These are phyloP conservation scores for Tachysurus vachellii DNA, from an alignment of 2,113 vertebrate genomes.

Conservation along the genomic window DNA sequence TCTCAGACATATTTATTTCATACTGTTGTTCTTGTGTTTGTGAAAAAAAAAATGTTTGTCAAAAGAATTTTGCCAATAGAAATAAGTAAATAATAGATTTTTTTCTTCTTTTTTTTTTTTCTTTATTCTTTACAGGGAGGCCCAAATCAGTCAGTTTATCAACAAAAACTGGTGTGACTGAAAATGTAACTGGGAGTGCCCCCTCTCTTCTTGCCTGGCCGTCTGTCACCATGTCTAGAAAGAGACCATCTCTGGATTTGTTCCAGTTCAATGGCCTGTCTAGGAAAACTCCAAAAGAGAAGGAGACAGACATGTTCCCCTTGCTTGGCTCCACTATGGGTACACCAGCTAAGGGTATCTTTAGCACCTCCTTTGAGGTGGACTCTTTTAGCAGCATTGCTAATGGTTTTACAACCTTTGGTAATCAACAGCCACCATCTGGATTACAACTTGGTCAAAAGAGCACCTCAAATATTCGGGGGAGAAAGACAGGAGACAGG, in stretches of 20 bases:
- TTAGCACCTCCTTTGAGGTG: constrained; percentile 88
- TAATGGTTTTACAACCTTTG: constrained; percentile 84
- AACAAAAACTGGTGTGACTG: constrained; percentile 66
- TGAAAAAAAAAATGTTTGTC: constrained; percentile 2
- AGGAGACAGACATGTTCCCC: constrained; percentile 80
- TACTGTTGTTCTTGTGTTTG: constrained; percentile 19
- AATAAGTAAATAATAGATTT: constrained; percentile 23
- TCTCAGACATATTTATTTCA: constrained; percentile 53
- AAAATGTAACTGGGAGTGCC: constrained; percentile 70
- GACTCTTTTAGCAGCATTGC: constrained; percentile 96
- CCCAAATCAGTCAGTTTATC: constrained; percentile 75
- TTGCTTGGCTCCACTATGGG: constrained; percentile 69
- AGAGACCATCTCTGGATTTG: constrained; percentile 82
- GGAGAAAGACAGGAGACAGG: constrained; percentile 73
- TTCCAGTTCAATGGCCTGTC: constrained; percentile 87
- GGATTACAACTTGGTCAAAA: constrained; percentile 47
- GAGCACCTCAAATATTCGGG: constrained; percentile 69
- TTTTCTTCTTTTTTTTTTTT: constrained; percentile 22
- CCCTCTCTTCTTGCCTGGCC: constrained; percentile 83
- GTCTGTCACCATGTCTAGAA: constrained; percentile 73
- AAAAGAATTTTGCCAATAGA: constrained; percentile 24
- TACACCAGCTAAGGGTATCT: constrained; percentile 75
- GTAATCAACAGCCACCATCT: constrained; percentile 58
- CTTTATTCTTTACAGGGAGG: constrained; percentile 73
- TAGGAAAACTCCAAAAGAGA: constrained; percentile 79